Evolutionary conservation across 64 coral and sea anemone species (phyloP), one percentile per base, ranked within the genome.

Genomic region (Montipora efflorescens): DNA sequence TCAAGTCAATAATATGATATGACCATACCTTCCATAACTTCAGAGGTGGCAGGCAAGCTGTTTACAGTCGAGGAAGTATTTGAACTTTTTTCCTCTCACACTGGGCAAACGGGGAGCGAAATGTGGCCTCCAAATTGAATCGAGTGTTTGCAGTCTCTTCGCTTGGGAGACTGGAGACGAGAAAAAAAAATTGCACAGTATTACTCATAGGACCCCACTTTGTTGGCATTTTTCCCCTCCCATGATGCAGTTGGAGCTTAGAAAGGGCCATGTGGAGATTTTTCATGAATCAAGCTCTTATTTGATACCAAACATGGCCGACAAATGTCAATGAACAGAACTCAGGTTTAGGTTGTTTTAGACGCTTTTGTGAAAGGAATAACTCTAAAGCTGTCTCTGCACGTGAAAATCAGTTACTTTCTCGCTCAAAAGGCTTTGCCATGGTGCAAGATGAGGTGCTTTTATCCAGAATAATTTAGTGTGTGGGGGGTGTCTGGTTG

Each of bases 301-400:
- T 87, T 87, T 87, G 83, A 73, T 87, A 87, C 83, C 83, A 87
- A 87, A 87, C 84, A 87, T 87, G 84, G 84, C 84, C 59, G 18
- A 74, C 15, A 87, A 87, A 70, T 87, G 83, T 87, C 61, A 87
- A 70, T 67, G 83, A 87, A 87, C 62, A 87, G 13, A 87, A 67
- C 81, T 61, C 81, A 87, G 71, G 6, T 87, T 69, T 87, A 46
- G 61, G 83, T 87, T 46, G 20, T 87, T 87, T 67, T 87, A 70
- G 83, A 87, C 23, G 83, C 61, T n/a, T 70, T 13, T 28, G 61
- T 87, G 55, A 23, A 87, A 87, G 59, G 83, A 87, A 87, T 84
- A 87, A 16, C 83, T 87, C 16, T 87, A 71, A 74, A 87, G 84
- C 16, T 74, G 66, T 87, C 67, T 49, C 36, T 87, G 43, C 67